Base-by-base conservation (phyloP, 1,140 invertebrate species). In the Psix sp. region DNA sequence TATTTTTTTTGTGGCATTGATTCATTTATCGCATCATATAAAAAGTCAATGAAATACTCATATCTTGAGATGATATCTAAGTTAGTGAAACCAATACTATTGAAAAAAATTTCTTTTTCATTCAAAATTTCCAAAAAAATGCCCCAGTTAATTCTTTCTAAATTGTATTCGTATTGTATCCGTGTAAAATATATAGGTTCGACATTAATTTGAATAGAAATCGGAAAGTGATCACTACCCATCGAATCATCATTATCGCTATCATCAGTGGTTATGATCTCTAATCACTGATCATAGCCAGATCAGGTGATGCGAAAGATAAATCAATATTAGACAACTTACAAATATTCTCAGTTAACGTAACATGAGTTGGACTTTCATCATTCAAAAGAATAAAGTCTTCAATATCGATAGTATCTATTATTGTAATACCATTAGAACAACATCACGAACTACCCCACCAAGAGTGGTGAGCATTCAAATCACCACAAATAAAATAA, bases 281-380 rank as follows among this genome's bases (percentile, higher is more conserved):
- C 46, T 33, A 51, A 15, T 51, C 14, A 38, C 26, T 20, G 2
- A 35, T 13, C 11, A 48, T 3, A 18, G 45, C 45, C 4, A 48
- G 13, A 3, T 35, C n/a, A 7, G 45, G 29, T 9, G 16, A 35
- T 1, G 13, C 13, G 2, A 51, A 38, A 5, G 54, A 35, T 36
- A 59, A 40, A n/a, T 59, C 54, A n/a, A 59, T 59, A 36, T 59
- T 42, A 14, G 40, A 59, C 13, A 14, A 57, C 0, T 13, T 4
- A 26, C 26, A 24, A 33, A 4, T 6, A 7, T 1, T 4, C 10
- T 21, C 0, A 0, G 40, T n/a, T 2, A 43, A 16, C 0, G 31
- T 3, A 5, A 38, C 13, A 46, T 45, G 56, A 7, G 42, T 59
- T 3, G 40, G 33, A n/a, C 10, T 17, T 13, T 20, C 11, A 14